Percentiles rank a stretch among this genome's conserved stretches.
Conservation (phyloP, 2,113 vertebrate species). For the Aptenodytes patagonicus region DNA sequence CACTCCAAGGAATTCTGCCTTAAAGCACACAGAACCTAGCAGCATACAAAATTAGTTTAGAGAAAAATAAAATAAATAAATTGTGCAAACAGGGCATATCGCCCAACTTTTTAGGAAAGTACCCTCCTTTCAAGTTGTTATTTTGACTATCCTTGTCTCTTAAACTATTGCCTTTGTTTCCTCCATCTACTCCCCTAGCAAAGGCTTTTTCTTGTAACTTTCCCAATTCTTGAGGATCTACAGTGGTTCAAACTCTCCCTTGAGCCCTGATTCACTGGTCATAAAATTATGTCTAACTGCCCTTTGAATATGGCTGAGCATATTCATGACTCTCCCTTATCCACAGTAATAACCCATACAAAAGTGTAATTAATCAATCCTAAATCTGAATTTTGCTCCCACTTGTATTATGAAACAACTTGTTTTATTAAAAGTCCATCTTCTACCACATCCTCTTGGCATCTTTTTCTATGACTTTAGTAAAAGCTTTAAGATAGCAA, state of each 20-base stretch:
- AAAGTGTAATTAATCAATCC: background rate
- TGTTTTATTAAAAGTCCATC: background rate
- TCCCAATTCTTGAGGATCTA: background rate
- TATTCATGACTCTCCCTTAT: background rate
- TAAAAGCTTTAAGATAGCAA: background rate
- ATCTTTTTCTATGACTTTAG: background rate
- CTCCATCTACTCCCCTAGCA: background rate
- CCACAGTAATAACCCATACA: background rate
- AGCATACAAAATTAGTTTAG: background rate
- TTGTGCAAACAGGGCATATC: background rate
- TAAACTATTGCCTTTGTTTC: background rate
- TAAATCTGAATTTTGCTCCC: background rate
- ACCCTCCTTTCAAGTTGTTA: background rate
- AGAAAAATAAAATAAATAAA: background rate
- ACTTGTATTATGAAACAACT: background rate
- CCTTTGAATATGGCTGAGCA: background rate
- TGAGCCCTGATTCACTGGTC: background rate
- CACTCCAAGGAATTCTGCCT: background rate
- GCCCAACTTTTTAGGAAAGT: background rate
- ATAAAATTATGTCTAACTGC: background rate
- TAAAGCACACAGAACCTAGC: background rate
- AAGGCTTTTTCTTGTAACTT: background rate
- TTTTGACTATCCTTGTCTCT: background rate
- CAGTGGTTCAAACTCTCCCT: background rate
- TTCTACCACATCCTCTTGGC: background rate